Percentiles rank a stretch among this genome's conserved stretches.
Evolutionary conservation across 2,113 vertebrate species (phyloP).

Genomic region (Dunckerocampus dactyliophorus): DNA sequence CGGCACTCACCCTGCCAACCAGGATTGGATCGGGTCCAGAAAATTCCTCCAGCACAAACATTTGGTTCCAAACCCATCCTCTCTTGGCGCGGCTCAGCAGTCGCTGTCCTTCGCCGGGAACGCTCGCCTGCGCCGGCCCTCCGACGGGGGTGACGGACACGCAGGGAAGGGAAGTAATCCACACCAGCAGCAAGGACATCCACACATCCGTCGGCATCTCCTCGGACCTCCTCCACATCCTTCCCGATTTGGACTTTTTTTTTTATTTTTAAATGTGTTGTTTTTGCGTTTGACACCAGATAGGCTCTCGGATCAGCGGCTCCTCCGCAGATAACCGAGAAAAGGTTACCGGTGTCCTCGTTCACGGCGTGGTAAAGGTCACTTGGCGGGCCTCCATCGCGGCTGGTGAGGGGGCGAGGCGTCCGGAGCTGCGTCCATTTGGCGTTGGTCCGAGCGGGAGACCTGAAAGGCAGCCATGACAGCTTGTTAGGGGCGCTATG

Average conservation of each 20-base stretch:
- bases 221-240: constrained; percentile 84
- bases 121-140: constrained; percentile 75
- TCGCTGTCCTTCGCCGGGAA: constrained; percentile 84
- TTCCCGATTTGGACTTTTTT: constrained; percentile 55
- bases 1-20: constrained; percentile 95
- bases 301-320: constrained; percentile 68
- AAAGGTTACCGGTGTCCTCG: constrained; percentile 81
- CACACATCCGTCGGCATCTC: constrained; percentile 87
- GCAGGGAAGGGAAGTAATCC: constrained; percentile 89
- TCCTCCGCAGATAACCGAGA: constrained; percentile 76
- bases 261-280: constrained; percentile 15
- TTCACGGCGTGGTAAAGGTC: constrained; percentile 84
- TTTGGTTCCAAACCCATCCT: constrained; percentile 99
- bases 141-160: constrained; percentile 76
- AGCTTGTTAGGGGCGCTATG: too few species aligned
- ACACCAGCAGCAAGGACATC: constrained; percentile 91
- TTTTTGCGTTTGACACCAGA: constrained; percentile 30
- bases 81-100: constrained; percentile 94
- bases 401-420: constrained; percentile 65
- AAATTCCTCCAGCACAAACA: constrained; percentile 99
- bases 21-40: constrained; percentile 99
- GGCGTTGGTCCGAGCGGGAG: constrained; percentile 73
- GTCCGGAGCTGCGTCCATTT: constrained; percentile 73
- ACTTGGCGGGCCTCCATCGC: constrained; percentile 78
- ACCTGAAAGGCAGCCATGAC: constrained; percentile 9